A percentile compares a stretch with the other conserved stretches of the same genome.
These are phyloP conservation scores for Sula dactylatra DNA, from an alignment of 2,113 vertebrate species.

Conservation along the genomic window DNA sequence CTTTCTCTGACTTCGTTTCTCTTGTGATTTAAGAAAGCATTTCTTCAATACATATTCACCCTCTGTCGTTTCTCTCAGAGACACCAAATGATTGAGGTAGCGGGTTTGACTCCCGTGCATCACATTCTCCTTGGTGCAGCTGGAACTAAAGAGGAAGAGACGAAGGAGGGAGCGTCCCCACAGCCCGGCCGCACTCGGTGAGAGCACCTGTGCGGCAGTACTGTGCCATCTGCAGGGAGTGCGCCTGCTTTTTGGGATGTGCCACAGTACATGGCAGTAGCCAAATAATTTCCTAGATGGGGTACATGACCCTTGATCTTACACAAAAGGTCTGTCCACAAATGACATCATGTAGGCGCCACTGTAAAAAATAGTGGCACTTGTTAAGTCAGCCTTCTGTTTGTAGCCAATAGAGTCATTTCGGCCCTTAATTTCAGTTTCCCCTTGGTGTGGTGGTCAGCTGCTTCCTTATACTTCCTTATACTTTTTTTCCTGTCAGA, in stretches of 20 bases:
- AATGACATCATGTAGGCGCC: not conserved
- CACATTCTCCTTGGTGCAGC: not conserved
- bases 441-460: not conserved
- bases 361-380: not conserved
- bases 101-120: not conserved
- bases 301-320: not conserved
- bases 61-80: not conserved
- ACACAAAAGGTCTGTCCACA: not conserved
- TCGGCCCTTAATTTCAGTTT: not conserved
- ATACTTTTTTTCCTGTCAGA: not conserved
- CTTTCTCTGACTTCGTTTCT: not conserved
- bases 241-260: not conserved
- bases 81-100: not conserved
- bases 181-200: fast-evolving
- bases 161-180: fast-evolving
- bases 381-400: not conserved
- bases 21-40: not conserved
- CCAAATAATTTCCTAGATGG: not conserved
- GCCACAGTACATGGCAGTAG: fast-evolving
- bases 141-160: not conserved
- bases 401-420: not conserved
- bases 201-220: fast-evolving
- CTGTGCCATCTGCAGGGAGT: not conserved
- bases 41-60: not conserved
- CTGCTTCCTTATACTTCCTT: no score